phyloP scores from a whole-genome alignment of 2,113 vertebrate species.

The Poeciliopsis retropinna region DNA sequence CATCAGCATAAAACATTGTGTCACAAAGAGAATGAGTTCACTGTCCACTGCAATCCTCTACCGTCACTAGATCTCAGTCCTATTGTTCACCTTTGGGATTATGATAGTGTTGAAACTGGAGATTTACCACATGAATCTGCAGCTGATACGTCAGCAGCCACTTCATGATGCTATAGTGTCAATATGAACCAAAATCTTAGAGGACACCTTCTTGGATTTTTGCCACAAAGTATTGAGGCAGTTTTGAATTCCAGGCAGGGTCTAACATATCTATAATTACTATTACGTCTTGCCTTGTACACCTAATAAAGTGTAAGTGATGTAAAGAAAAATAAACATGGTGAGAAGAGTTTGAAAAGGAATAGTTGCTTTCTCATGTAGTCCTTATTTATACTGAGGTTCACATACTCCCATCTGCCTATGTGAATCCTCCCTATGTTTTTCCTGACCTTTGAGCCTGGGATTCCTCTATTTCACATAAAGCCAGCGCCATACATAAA shows the following conservation, averaged over 20 bases:
- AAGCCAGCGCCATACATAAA: conserved; percentile 26
- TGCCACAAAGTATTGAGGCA: too few relatives aligned
- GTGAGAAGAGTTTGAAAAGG: conserved; percentile 8
- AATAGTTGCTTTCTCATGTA: conserved; percentile 19
- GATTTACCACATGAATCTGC: too few relatives aligned
- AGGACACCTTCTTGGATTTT: not conserved
- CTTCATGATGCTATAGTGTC: not conserved
- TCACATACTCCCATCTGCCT: conserved; percentile 38
- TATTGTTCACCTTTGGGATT: not conserved
- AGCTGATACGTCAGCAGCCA: not conserved
- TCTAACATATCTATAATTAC: too few relatives aligned
- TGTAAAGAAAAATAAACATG: conserved; percentile 18
- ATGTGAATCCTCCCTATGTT: conserved; percentile 23
- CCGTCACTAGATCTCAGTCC: too few relatives aligned
- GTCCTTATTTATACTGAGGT: conserved; percentile 29
- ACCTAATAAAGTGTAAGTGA: not conserved
- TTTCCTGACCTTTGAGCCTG: conserved; percentile 57
- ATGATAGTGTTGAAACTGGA: not conserved
- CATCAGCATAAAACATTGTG: too few relatives aligned
- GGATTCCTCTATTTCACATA: conserved; percentile 53
- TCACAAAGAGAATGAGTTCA: too few relatives aligned
- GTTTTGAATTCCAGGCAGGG: too few relatives aligned
- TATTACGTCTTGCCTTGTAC: too few relatives aligned
- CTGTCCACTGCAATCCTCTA: too few relatives aligned
- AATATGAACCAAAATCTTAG: not conserved